phyloP scores from a whole-genome alignment of 2,888 invertebrate species.

The Norana najaformis region DNA sequence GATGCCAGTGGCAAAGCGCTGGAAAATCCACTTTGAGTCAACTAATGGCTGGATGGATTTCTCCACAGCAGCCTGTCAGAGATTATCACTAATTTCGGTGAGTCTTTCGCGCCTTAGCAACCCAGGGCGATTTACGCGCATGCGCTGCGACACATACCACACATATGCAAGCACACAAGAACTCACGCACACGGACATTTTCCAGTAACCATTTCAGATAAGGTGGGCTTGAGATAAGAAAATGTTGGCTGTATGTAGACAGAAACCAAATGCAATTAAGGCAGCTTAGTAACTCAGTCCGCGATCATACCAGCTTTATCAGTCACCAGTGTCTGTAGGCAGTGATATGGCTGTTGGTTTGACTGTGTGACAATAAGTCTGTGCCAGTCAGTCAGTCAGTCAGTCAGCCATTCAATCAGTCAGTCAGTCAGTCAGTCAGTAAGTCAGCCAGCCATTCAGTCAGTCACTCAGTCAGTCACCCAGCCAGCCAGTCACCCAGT shows the following conservation, averaged over 20 bases:
- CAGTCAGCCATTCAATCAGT: background rate
- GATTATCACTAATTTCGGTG: background rate
- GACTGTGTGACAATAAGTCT: no score
- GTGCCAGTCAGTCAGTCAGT: no score
- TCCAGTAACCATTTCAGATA: background rate
- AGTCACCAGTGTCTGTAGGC: background rate
- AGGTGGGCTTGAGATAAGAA: background rate
- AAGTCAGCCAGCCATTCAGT: no score
- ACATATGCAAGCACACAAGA: no score
- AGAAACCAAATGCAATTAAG: background rate
- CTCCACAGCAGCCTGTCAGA: no score
- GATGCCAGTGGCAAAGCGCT: background rate
- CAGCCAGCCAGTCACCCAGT: no score
- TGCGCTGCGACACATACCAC: background rate
- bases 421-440: no score
- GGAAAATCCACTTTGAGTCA: background rate
- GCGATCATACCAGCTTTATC: background rate
- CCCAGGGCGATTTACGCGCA: background rate
- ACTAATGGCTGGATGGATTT: background rate
- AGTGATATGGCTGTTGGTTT: background rate
- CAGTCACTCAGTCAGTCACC: no score
- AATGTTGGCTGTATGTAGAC: background rate
- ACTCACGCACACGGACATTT: background rate
- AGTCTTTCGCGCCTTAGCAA: background rate
- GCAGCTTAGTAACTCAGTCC: background rate